phyloP scores from a whole-genome alignment of 2,797 vertebrate species.

The Pristis pectinata region DNA sequence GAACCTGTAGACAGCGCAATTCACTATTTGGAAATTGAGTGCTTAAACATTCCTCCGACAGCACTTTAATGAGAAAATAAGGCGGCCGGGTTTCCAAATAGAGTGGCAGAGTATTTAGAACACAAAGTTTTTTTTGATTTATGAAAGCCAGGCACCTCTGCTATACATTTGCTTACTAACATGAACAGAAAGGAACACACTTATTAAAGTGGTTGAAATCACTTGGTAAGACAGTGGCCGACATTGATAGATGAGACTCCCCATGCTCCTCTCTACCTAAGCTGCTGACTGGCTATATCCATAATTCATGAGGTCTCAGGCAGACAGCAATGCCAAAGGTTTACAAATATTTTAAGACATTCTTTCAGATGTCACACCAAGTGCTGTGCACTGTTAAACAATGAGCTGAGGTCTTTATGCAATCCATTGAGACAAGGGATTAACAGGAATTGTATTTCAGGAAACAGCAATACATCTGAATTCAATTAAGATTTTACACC shows the following conservation, averaged over 20 bases:
- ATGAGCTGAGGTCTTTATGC: constrained; percentile 53
- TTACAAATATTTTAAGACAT: constrained; percentile 80
- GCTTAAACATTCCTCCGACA: constrained; percentile 15
- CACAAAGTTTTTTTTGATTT: constrained; percentile 25
- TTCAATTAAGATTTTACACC: background rate
- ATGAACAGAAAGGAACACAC: constrained; percentile 53
- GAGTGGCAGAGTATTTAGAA: background rate
- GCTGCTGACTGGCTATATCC: constrained; percentile 82
- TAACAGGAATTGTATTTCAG: constrained; percentile 14
- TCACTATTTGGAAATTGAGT: constrained; percentile 29
- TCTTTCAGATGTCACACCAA: constrained; percentile 70
- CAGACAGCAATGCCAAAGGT: constrained; percentile 74
- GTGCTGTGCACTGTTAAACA: constrained; percentile 71
- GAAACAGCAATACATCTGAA: constrained; percentile 32
- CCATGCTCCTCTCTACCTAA: constrained; percentile 64
- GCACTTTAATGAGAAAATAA: constrained; percentile 28
- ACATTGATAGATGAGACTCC: constrained; percentile 78
- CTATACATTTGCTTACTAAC: constrained; percentile 60
- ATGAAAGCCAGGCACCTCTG: constrained; percentile 47
- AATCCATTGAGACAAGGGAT: constrained; percentile 41
- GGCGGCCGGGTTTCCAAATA: background rate
- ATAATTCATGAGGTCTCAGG: constrained; percentile 78
- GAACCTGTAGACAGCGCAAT: background rate
- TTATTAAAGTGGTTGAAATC: constrained; percentile 64
- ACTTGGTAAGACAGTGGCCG: constrained; percentile 63